phyloP scores from a whole-genome alignment of 2,888 invertebrate species.

The Eurois occulta region DNA sequence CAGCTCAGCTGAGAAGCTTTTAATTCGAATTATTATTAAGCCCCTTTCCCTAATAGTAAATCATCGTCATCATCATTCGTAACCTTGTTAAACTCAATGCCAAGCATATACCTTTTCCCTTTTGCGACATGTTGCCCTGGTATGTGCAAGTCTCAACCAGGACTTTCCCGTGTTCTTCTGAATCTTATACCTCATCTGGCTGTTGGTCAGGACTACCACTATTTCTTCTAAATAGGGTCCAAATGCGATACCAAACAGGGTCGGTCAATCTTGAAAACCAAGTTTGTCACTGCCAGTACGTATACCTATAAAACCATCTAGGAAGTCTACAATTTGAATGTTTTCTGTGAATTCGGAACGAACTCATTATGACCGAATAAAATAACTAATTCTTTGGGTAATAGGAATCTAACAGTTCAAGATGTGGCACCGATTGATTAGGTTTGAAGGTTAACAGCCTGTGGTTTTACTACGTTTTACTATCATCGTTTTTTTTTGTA shows the following conservation, averaged over 20 bases:
- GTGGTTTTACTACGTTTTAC: slow-evolving; percentile 14
- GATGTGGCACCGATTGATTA: slow-evolving; percentile 27
- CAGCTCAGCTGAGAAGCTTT: background rate
- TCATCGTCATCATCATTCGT: background rate
- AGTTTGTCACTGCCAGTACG: background rate
- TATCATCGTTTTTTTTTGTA: slow-evolving; percentile 14
- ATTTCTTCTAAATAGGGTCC: background rate
- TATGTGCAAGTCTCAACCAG: background rate
- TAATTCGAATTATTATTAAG: background rate
- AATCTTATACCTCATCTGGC: background rate
- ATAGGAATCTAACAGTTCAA: slow-evolving; percentile 29
- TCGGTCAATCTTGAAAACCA: background rate
- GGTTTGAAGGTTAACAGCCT: slow-evolving; percentile 36
- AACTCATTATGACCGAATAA: slow-evolving; percentile 29
- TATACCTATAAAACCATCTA: background rate
- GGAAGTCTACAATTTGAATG: background rate
- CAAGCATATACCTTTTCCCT: background rate
- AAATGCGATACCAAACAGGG: background rate
- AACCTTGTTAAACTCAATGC: background rate
- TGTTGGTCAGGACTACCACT: background rate
- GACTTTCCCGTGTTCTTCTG: background rate
- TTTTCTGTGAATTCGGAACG: slow-evolving; percentile 28
- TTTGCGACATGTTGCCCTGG: background rate
- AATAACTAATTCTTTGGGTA: slow-evolving; percentile 27
- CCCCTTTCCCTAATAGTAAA: background rate